Base-by-base conservation (phyloP, 2,797 vertebrate genomes). In the Pseudochromis fuscus region DNA sequence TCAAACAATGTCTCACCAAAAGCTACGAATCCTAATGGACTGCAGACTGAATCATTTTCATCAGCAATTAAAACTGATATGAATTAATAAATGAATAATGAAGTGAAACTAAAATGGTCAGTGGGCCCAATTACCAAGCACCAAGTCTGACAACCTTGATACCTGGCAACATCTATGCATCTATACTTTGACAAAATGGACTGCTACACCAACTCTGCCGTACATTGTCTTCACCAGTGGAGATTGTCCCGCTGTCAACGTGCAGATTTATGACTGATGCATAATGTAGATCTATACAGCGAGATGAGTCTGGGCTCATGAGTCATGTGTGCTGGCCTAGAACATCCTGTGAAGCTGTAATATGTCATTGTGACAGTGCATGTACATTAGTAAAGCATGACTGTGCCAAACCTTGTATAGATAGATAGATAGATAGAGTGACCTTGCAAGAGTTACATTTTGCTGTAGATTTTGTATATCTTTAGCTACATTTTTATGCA, bases 301-400 rank as follows among this genome's bases (percentile, higher is more conserved):
- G 33, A 65, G 38, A 68, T 12, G 25, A 40, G 19, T 37, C 25
- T 7, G 6, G 24, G 48, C 38, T 42, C 18, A 31, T 55, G 24
- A 70, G 24, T 73, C 19, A 42, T 23, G 52, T 55, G 61, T 45
- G 44, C 16, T 44, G 31, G 23, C 23, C 51, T 18, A 7, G 13
- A 50, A 30, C 19, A 28, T 35, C 44, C 31, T 7, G n/a, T 5
- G 23, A 46, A 10, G 11, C 45, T 52, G 45, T n/a, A 21, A 60
- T 3, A 4, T 0, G 1, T 68, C 30, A 33, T n/a, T 24, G 11
- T 19, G 59, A 3, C 1, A 4, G 24, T n/a, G 27, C 19, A 23
- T 15, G 35, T 4, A 56, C 23, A 44, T 28, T 45, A 44, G 16
- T 55, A 4, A 21, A 25, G 25, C 23, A 42, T n/a, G 10, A 61